phyloP scores from a whole-genome alignment of 2,888 invertebrate genomes.

The Hydriomena furcata region DNA sequence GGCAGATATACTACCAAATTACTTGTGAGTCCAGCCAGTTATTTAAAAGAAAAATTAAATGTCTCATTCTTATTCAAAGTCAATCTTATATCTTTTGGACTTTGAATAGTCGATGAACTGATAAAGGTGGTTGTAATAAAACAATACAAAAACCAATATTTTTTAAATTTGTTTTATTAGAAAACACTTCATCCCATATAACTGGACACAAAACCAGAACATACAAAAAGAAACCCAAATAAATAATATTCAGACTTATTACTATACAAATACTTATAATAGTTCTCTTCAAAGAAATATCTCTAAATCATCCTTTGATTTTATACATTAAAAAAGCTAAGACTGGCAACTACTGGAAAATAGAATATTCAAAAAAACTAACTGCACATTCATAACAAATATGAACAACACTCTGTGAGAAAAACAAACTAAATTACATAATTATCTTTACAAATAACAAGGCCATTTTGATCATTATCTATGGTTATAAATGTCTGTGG shows the following conservation, averaged over 20 bases:
- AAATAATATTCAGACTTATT: constrained; percentile 27
- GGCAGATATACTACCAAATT: too few relatives aligned
- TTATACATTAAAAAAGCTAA: neutral
- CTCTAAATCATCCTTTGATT: neutral
- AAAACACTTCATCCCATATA: constrained; percentile 16
- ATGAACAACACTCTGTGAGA: neutral
- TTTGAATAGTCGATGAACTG: too few relatives aligned
- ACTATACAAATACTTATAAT: constrained; percentile 16
- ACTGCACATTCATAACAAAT: neutral
- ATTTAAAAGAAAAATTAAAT: too few relatives aligned
- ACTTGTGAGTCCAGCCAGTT: too few relatives aligned
- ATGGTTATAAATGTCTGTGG: neutral
- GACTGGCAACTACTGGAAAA: too few relatives aligned
- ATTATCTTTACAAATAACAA: neutral
- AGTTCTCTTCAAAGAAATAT: neutral
- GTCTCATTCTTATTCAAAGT: too few relatives aligned
- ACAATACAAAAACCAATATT: neutral
- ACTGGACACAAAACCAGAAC: constrained; percentile 17
- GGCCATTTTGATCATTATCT: constrained; percentile 14
- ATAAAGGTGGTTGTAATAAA: too few relatives aligned
- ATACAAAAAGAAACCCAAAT: constrained; percentile 20
- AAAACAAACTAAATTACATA: neutral
- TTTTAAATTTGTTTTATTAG: constrained; percentile 7
- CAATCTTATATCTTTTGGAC: too few relatives aligned
- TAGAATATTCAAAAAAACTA: too few relatives aligned